phyloP scores from a whole-genome alignment of 2,113 vertebrate species.

The Sarotherodon lohbergeri region DNA sequence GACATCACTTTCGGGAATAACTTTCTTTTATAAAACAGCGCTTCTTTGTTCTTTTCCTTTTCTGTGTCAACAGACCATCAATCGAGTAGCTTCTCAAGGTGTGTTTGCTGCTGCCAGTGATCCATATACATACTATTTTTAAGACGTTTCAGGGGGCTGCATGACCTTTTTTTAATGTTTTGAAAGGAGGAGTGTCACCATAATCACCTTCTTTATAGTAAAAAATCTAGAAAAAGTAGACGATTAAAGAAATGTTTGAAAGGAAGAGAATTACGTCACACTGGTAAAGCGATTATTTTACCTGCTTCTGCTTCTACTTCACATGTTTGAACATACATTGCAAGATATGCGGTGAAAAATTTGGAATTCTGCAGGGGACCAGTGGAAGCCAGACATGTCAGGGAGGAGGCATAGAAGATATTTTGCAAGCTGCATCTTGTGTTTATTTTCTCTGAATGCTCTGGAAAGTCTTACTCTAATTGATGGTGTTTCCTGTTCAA shows the following conservation, averaged over 20 bases:
- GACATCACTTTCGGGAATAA: neutral
- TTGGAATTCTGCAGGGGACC: neutral
- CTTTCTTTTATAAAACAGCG: neutral
- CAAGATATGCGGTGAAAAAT: neutral
- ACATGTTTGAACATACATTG: neutral
- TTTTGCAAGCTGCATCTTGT: neutral
- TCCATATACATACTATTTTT: neutral
- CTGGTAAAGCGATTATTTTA: neutral
- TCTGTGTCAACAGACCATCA: neutral
- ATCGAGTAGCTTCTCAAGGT: neutral
- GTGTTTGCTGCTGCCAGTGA: neutral
- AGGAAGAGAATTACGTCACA: neutral
- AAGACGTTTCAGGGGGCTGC: neutral
- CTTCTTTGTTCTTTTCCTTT: neutral
- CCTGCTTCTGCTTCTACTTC: neutral
- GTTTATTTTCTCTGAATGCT: constrained; percentile 59
- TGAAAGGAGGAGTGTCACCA: neutral
- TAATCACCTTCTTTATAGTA: neutral
- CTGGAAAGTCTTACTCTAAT: constrained; percentile 15
- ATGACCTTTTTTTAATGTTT: neutral
- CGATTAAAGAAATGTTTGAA: neutral
- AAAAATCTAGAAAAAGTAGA: neutral
- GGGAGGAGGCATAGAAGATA: neutral
- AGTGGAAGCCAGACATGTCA: neutral
- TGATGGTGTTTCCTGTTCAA: constrained; percentile 39